phyloP scores from a whole-genome alignment of 2,888 invertebrate genomes.

The Cosmia pyralina region DNA sequence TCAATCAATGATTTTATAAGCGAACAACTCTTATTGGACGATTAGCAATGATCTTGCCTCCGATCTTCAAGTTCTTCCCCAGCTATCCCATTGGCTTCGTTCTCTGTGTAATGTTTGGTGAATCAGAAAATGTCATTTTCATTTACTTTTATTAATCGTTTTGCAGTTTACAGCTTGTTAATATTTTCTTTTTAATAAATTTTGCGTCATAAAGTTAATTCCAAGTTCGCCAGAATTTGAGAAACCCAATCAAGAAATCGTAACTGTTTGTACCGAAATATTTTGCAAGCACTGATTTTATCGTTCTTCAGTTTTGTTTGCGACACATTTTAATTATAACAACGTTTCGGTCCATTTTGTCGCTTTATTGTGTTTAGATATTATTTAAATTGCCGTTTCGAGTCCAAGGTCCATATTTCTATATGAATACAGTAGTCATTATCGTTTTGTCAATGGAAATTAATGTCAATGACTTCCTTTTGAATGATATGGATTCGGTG shows the following conservation, averaged over 20 bases:
- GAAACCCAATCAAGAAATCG: slow-evolving; percentile 52
- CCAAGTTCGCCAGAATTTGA: slow-evolving; percentile 31
- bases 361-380: slow-evolving; percentile 40
- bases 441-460: slow-evolving; percentile 11
- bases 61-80: background rate
- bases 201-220: slow-evolving; percentile 8
- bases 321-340: slow-evolving; percentile 61
- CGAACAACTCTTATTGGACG: background rate
- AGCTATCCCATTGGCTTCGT: background rate
- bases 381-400: slow-evolving; percentile 42
- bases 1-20: background rate
- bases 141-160: background rate
- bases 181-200: background rate
- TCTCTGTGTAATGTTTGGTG: background rate
- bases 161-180: background rate
- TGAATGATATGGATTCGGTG: background rate
- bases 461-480: slow-evolving; percentile 37
- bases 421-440: slow-evolving; percentile 23
- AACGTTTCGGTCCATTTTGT: slow-evolving; percentile 57
- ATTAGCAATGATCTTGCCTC: background rate
- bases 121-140: background rate
- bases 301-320: slow-evolving; percentile 46
- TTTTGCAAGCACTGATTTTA: slow-evolving; percentile 46
- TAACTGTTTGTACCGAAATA: slow-evolving; percentile 30
- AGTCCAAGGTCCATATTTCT: slow-evolving; percentile 45